Percentiles rank a stretch among this genome's conserved stretches.
Conservation (phyloP, 2,797 vertebrate species). For the Cetoscarus ocellatus region DNA sequence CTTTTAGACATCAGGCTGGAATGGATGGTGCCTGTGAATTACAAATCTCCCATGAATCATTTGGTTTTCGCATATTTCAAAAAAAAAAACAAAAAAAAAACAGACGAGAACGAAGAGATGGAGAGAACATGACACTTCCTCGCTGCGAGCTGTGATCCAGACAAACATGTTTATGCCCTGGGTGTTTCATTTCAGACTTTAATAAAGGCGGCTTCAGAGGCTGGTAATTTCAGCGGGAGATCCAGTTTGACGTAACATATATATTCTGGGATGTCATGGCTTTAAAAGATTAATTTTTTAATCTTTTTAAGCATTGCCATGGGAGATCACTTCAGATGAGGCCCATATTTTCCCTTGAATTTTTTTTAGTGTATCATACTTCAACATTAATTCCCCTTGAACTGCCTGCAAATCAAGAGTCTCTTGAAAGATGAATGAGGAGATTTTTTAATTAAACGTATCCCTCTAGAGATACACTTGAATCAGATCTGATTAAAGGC, state of each 20-base stretch:
- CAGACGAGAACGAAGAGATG: slow-evolving; percentile 19
- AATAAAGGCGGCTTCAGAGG: slow-evolving; percentile 64
- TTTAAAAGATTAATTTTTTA: slow-evolving; percentile 40
- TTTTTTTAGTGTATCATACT: slow-evolving; percentile 10
- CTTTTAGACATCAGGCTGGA: slow-evolving; percentile 70
- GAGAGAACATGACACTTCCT: slow-evolving; percentile 67
- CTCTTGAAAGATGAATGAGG: slow-evolving; percentile 26
- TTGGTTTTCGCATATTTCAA: slow-evolving; percentile 75
- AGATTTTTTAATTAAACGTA: slow-evolving; percentile 24
- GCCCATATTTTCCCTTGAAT: slow-evolving; percentile 9
- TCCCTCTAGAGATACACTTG: slow-evolving; percentile 26
- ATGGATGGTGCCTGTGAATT: slow-evolving; percentile 70
- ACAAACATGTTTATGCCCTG: slow-evolving; percentile 78
- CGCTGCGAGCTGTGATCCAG: slow-evolving; percentile 57
- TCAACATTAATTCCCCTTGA: slow-evolving; percentile 17
- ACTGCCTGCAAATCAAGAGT: slow-evolving; percentile 10
- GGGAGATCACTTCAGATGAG: slow-evolving; percentile 28
- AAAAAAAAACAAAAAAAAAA: slow-evolving; percentile 46
- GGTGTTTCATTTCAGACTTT: slow-evolving; percentile 72
- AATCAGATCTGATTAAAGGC: slow-evolving; percentile 29
- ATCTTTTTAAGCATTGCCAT: slow-evolving; percentile 31
- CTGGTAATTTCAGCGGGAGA: slow-evolving; percentile 56
- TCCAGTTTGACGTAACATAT: slow-evolving; percentile 51
- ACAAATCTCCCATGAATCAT: slow-evolving; percentile 76
- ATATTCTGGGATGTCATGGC: slow-evolving; percentile 37